Percentiles rank a stretch among this genome's conserved stretches.
Conservation (phyloP, 2,888 invertebrate genomes). For the Calameuta idolon region DNA sequence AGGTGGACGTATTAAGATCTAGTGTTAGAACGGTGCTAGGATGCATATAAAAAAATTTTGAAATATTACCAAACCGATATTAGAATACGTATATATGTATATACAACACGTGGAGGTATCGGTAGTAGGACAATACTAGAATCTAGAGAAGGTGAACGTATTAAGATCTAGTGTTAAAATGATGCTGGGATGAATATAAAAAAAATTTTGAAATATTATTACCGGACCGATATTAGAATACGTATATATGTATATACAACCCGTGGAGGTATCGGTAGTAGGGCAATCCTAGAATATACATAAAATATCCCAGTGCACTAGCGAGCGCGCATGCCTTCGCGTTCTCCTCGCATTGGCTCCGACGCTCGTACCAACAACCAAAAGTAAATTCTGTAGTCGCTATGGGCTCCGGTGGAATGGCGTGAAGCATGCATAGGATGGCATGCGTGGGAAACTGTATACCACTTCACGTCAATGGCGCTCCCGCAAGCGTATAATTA, state of each 20-base stretch:
- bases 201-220: too few species aligned
- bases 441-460: conserved; percentile 40
- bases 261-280: neutral
- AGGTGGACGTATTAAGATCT: neutral
- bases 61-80: neutral
- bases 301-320: neutral
- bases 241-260: neutral
- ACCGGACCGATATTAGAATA: too few species aligned
- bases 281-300: neutral
- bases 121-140: neutral
- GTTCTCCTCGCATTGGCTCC: conserved; percentile 14
- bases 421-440: conserved; percentile 24
- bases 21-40: neutral
- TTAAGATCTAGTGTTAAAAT: too few species aligned
- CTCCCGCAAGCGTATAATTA: conserved; percentile 59
- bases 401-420: neutral
- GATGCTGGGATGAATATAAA: neutral
- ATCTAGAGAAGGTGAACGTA: too few species aligned
- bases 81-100: neutral
- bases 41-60: neutral
- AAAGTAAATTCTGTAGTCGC: conserved; percentile 19
- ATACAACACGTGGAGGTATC: neutral
- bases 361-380: neutral
- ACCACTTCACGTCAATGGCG: conserved; percentile 20
- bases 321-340: conserved; percentile 2